A percentile compares a stretch with the other conserved stretches of the same genome.
These are phyloP conservation scores for Plectus sambesii DNA, from an alignment of 1,140 invertebrate genomes.

Conservation along the genomic window DNA sequence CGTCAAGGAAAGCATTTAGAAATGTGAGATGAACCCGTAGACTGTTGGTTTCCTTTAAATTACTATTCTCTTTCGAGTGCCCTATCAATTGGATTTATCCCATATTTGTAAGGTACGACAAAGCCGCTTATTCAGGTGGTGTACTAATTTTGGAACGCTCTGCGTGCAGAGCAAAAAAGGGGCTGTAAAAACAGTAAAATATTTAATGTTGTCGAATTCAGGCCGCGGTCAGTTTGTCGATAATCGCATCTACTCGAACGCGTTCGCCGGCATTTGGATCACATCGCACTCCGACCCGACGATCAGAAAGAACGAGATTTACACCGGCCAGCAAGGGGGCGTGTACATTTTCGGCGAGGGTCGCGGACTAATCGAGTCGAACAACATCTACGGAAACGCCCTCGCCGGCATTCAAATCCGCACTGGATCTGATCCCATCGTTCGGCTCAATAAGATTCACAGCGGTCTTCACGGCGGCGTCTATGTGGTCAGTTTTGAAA, in stretches of 20 bases:
- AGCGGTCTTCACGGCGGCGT: conserved; percentile 97
- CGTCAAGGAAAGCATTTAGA: no score
- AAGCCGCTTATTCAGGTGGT: no score
- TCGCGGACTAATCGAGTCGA: conserved; percentile 90
- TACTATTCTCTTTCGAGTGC: no score
- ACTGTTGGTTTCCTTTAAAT: no score
- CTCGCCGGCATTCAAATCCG: conserved; percentile 94
- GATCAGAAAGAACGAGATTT: conserved; percentile 93
- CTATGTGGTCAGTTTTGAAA: conserved; percentile 60
- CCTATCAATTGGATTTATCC: no score
- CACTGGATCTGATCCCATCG: conserved; percentile 94
- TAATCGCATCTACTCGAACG: conserved; percentile 97
- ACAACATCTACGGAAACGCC: conserved; percentile 97
- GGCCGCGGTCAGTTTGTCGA: conserved; percentile 92
- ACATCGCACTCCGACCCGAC: conserved; percentile 97
- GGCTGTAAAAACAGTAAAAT: no score
- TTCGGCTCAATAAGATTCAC: conserved; percentile 95
- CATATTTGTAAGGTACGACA: no score
- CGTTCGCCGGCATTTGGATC: conserved; percentile 79
- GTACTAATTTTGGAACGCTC: no score
- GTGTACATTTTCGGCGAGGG: conserved; percentile 95
- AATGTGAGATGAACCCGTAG: no score
- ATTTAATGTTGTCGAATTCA: no score
- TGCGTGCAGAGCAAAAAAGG: no score
- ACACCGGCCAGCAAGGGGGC: conserved; percentile 91